A percentile compares a stretch with the other conserved stretches of the same genome.
phyloP scores from a whole-genome alignment of 2,888 invertebrate species.

The Heliconius sara region DNA sequence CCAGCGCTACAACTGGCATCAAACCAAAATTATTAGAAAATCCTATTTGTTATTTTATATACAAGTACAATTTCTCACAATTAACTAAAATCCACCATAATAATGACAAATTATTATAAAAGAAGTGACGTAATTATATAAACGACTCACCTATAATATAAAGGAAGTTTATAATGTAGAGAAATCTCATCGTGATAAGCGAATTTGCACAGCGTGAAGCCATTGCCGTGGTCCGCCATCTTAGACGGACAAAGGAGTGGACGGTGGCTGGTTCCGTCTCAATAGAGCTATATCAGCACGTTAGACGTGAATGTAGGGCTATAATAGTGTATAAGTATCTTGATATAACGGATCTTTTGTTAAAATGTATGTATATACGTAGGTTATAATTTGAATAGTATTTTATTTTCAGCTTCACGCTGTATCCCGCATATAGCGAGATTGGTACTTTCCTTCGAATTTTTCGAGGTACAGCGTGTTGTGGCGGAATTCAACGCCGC shows the following conservation, averaged over 20 bases:
- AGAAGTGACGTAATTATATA: not conserved
- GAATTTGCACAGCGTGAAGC: conserved; percentile 44
- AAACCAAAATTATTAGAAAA: too few species aligned
- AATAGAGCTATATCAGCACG: conserved; percentile 29
- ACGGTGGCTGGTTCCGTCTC: conserved; percentile 20
- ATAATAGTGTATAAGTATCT: not conserved
- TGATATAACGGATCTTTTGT: not conserved
- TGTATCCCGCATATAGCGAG: too few species aligned
- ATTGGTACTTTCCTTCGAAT: too few species aligned
- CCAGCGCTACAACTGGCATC: too few species aligned
- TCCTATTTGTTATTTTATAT: too few species aligned
- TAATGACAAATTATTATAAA: not conserved
- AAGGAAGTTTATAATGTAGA: not conserved
- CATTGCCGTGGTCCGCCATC: conserved; percentile 43
- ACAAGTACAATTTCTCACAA: not conserved
- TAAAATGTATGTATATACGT: not conserved
- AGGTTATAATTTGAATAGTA: not conserved
- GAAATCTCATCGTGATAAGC: conserved; percentile 39
- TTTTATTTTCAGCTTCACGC: too few species aligned
- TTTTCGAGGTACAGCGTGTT: too few species aligned
- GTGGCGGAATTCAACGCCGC: too few species aligned
- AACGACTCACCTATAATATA: not conserved
- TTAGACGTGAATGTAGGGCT: not conserved
- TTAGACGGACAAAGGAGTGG: conserved; percentile 43
- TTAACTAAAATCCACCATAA: not conserved